These are phyloP conservation scores for Alaudala cheleensis DNA, from an alignment of 2,113 vertebrate species.

Conservation along the genomic window DNA sequence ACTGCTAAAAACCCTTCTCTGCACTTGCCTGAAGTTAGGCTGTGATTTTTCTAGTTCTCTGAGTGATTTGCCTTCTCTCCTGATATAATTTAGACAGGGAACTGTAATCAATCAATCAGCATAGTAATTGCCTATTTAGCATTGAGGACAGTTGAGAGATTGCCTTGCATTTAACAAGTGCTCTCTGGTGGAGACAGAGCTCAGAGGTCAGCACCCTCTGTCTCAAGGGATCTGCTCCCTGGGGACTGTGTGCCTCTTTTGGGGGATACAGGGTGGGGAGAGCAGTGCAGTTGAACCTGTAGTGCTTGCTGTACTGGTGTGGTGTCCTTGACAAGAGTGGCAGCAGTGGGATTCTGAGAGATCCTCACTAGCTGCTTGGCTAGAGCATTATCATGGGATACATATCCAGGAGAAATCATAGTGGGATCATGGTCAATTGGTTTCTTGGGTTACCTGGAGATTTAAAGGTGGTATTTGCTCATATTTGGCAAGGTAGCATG, in stretches of 20 bases:
- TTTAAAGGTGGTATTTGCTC: background rate
- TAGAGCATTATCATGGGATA: background rate
- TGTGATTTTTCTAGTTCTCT: slow-evolving; percentile 1
- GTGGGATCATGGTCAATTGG: background rate
- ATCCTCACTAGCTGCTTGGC: background rate
- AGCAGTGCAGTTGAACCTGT: background rate
- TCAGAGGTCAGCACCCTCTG: background rate
- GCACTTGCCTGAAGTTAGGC: background rate
- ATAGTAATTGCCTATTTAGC: slow-evolving; percentile 57
- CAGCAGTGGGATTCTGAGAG: background rate
- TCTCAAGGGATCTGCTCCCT: background rate
- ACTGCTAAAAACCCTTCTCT: background rate
- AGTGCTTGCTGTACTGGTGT: background rate
- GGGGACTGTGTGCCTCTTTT: background rate
- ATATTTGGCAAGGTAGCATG: background rate
- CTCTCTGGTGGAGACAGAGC: background rate
- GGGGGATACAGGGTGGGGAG: rapidly evolving
- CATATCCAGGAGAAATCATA: background rate
- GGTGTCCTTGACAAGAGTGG: background rate
- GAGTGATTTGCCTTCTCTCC: background rate
- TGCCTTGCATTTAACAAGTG: slow-evolving; percentile 1
- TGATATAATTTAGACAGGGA: slow-evolving; percentile 26
- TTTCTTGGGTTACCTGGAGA: background rate
- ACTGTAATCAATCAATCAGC: slow-evolving; percentile 60
- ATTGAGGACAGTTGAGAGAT: background rate